Base-by-base conservation (phyloP, 2,113 vertebrate species). In the Actenoides hombroni region DNA sequence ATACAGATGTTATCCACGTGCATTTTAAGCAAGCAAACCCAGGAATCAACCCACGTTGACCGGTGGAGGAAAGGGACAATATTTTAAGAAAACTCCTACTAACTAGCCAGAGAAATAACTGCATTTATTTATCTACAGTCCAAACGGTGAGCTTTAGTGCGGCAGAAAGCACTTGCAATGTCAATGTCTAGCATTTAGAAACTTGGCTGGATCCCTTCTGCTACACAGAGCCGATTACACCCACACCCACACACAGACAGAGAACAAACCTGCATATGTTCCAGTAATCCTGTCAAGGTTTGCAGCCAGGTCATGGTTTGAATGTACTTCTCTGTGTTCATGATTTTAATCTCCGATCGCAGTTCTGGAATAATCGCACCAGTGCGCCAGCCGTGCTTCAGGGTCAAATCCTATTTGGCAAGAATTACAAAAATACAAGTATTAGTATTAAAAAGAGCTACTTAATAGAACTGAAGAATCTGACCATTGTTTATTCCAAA, bases 351-450 rank as follows among this genome's bases (percentile, higher is more conserved):
- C 97, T 99, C 99, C 1, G 99, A 98, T 61, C 99, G 97, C 44
- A 99, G 96, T 97, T 99, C 99, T 0, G 99, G 99, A 94, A 99
- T 99, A 96, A 99, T 99, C 3, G 99, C 99, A 1, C 99, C 99
- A 0, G 99, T 99, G 86, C 99, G 98, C 99, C 99, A 99, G 92
- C 99, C 99, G 1, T 99, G 99, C 97, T 99, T 99, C 96, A 99
- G 98, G 12, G 99, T 99, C 97, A 99, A 96, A 96, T 99, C 99
- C 99, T 99, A 91, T 75, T 97, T 60, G 88, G 12, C 77, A 28
- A 51, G 59, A 51, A 91, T 92, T 92, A 86, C 56, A 92, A 78
- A 78, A 44, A 44, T 44, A 67, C 40, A 67, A 23, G 64, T 21
- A 44, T 44, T 65, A 44, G 29, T 23, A 20, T 44, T 42, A 29